Conservation (phyloP, 2,888 invertebrate genomes). For the Spialia ferax region DNA sequence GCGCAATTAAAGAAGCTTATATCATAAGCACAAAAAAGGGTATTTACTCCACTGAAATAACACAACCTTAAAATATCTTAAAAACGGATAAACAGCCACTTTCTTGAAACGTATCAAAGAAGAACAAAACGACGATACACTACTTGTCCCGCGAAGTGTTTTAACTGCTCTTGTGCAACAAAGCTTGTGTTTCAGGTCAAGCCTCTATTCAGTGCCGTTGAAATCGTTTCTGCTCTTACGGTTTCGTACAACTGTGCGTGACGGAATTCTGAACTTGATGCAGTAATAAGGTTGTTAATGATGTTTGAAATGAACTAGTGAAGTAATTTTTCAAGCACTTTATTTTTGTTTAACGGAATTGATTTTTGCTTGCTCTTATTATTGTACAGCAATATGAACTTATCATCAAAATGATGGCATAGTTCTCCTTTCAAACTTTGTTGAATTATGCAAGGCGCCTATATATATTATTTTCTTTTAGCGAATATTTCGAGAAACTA, state of each 20-base stretch:
- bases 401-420: no score
- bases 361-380: no score
- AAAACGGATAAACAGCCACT: background rate
- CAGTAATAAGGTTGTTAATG: background rate
- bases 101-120: background rate
- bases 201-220: conserved; percentile 45
- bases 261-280: background rate
- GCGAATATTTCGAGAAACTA: no score
- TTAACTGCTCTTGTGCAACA: conserved; percentile 56
- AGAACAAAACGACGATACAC: conserved; percentile 10
- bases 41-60: background rate
- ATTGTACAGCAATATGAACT: no score
- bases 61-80: background rate
- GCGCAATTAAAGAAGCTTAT: no score
- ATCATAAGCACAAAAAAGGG: no score
- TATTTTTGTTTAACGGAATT: no score
- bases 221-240: background rate
- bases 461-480: no score
- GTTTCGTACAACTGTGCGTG: background rate
- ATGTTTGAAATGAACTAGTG: no score
- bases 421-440: no score
- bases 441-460: no score
- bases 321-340: no score
- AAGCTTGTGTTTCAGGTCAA: conserved; percentile 64
- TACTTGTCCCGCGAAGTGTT: conserved; percentile 40